A percentile compares a stretch with the other conserved stretches of the same genome.
phyloP scores from a whole-genome alignment of 64 coral and sea anemone genomes.

The Actinia equina region DNA sequence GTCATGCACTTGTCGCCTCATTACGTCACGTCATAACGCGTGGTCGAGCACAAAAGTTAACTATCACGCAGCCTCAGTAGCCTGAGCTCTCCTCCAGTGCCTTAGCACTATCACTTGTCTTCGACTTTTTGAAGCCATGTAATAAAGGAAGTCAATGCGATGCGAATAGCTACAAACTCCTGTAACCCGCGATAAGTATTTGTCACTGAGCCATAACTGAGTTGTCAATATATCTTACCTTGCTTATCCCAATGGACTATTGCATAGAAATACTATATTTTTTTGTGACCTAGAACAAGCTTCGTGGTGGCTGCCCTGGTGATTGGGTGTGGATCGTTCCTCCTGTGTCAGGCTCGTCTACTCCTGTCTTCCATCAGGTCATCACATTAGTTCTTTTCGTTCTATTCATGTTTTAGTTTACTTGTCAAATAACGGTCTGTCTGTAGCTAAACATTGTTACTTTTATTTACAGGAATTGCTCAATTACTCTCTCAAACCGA shows the following conservation, averaged over 20 bases:
- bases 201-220: too few relatives aligned
- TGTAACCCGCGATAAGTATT: too few relatives aligned
- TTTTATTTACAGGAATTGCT: constrained; percentile 47
- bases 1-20: not conserved
- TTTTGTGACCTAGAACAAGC: constrained; percentile 34
- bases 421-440: not conserved
- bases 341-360: constrained; percentile 66
- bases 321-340: constrained; percentile 96
- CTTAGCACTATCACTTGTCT: too few relatives aligned
- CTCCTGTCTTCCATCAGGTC: constrained; percentile 82
- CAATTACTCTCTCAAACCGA: constrained; percentile 63
- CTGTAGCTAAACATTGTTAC: not conserved
- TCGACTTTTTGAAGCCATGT: too few relatives aligned
- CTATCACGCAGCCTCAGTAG: too few relatives aligned
- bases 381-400: not conserved
- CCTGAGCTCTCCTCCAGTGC: too few relatives aligned
- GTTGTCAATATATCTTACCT: too few relatives aligned
- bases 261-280: too few relatives aligned
- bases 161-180: too few relatives aligned
- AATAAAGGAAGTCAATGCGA: too few relatives aligned
- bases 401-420: too few relatives aligned
- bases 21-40: not conserved
- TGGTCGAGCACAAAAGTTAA: not conserved
- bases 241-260: too few relatives aligned
- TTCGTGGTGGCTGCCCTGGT: constrained; percentile 74